Conservation (phyloP, 2,113 vertebrate species). For the Sturnus vulgaris region DNA sequence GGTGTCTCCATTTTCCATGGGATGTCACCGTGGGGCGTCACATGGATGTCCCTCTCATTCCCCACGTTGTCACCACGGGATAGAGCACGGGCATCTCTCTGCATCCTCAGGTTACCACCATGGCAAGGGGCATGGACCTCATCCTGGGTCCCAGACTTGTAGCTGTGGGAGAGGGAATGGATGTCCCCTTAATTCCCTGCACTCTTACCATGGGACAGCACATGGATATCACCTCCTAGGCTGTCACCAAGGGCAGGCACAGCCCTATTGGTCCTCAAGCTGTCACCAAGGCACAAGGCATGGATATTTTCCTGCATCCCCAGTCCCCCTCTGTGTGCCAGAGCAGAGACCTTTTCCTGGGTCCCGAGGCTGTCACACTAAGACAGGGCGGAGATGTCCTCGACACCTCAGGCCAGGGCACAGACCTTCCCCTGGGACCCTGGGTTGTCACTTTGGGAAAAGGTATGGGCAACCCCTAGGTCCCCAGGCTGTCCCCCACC, state of each 20-base stretch:
- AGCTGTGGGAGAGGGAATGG: not conserved
- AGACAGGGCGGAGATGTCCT: too few species aligned
- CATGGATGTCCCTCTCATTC: too few species aligned
- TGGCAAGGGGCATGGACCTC: fast-evolving
- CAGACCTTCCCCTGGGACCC: fast-evolving
- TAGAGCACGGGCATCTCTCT: not conserved
- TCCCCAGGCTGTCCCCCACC: not conserved
- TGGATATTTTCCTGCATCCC: fast-evolving
- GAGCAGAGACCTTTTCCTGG: fast-evolving
- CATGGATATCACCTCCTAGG: not conserved
- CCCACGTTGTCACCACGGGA: fast-evolving
- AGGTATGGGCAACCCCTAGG: fast-evolving
- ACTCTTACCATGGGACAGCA: not conserved
- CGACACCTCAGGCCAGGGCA: fast-evolving
- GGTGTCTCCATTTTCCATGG: fast-evolving
- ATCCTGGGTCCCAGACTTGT: too few species aligned
- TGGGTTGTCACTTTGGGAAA: not conserved
- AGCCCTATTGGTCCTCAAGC: too few species aligned
- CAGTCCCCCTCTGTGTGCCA: fast-evolving
- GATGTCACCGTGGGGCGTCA: not conserved
- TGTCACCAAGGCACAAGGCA: fast-evolving
- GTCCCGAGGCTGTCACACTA: fast-evolving
- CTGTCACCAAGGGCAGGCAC: not conserved
- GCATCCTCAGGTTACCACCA: not conserved
- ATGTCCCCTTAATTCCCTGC: fast-evolving